phyloP scores from a whole-genome alignment of 1,140 invertebrate genomes.

The Microvelia longipes region DNA sequence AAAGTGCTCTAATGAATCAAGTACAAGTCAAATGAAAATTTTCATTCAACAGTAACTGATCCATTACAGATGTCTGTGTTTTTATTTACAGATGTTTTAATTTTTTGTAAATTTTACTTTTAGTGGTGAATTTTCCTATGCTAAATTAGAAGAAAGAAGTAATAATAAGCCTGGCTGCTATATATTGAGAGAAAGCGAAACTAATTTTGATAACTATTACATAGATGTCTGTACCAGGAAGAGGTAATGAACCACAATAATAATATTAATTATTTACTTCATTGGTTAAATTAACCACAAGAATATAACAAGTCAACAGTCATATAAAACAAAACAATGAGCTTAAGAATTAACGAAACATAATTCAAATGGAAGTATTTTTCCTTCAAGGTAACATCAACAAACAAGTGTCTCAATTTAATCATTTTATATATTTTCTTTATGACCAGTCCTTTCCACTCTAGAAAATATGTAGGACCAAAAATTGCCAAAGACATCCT shows the following conservation, averaged over 20 bases:
- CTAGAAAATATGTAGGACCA: not conserved
- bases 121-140: constrained; percentile 64
- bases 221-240: constrained; percentile 62
- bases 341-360: too few species aligned
- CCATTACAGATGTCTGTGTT: too few species aligned
- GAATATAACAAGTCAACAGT: too few species aligned
- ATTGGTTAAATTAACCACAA: too few species aligned
- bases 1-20: too few species aligned
- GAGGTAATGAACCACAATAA: too few species aligned
- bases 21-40: too few species aligned
- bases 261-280: too few species aligned
- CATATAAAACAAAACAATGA: too few species aligned
- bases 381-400: constrained; percentile 40
- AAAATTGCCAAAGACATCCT: not conserved
- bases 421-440: not conserved
- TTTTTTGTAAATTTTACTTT: constrained; percentile 24
- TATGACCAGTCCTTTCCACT: not conserved
- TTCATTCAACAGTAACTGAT: too few species aligned
- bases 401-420: constrained; percentile 19
- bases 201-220: constrained; percentile 56
- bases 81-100: too few species aligned
- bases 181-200: constrained; percentile 64
- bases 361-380: too few species aligned
- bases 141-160: constrained; percentile 62
- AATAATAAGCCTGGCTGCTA: constrained; percentile 56